phyloP scores from a whole-genome alignment of 2,888 invertebrate genomes.

The Drosophila atripex region DNA sequence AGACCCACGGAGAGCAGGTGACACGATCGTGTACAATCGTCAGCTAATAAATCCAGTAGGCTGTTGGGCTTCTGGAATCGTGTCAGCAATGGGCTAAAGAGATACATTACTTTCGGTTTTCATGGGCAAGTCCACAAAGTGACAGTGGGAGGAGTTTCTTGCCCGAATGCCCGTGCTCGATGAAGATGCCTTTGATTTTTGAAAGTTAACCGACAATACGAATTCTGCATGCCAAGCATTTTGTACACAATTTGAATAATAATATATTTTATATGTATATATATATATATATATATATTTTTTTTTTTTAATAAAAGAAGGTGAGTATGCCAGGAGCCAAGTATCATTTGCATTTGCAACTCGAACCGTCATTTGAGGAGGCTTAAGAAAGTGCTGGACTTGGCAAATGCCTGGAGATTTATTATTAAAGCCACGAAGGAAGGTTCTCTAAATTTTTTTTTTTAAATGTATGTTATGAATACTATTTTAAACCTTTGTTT shows the following conservation, averaged over 20 bases:
- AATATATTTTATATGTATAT: constrained; percentile 1
- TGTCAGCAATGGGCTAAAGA: constrained; percentile 55
- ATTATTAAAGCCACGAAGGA: background rate
- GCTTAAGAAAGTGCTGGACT: constrained; percentile 6
- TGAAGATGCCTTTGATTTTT: constrained; percentile 26
- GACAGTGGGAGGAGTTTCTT: constrained; percentile 39
- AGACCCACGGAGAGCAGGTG: constrained; percentile 32
- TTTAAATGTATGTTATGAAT: background rate
- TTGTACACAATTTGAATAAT: constrained; percentile 48
- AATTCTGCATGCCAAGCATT: constrained; percentile 64
- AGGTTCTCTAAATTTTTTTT: background rate
- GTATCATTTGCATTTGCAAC: constrained; percentile 30
- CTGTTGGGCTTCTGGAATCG: constrained; percentile 51
- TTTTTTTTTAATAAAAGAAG: background rate
- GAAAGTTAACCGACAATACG: constrained; percentile 56
- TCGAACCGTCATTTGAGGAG: constrained; percentile 23
- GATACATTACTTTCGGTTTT: constrained; percentile 72
- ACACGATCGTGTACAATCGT: constrained; percentile 44
- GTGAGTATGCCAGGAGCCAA: constrained; percentile 9
- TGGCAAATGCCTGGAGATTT: constrained; percentile 2
- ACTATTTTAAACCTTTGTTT: background rate
- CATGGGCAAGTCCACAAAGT: constrained; percentile 66
- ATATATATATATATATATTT: background rate
- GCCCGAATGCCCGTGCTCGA: background rate
- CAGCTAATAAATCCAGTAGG: constrained; percentile 69